These are phyloP conservation scores for Cyclina sinensis DNA, from an alignment of 1,140 invertebrate genomes.

Conservation along the genomic window DNA sequence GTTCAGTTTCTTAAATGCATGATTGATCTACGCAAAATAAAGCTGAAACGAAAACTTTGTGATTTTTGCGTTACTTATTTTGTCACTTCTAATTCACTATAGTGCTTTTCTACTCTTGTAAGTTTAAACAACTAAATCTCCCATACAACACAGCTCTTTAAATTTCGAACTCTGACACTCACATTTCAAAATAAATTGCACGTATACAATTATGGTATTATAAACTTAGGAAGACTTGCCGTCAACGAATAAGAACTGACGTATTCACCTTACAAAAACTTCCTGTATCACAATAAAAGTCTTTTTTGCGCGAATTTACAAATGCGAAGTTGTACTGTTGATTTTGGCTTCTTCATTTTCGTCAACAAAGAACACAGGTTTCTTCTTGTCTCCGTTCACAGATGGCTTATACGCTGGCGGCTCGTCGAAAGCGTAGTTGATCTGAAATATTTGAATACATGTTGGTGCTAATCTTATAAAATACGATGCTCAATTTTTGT, in stretches of 20 bases:
- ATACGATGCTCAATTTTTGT: no score
- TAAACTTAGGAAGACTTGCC: neutral
- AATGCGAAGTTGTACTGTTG: slow-evolving; percentile 17
- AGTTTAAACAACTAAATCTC: no score
- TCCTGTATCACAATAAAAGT: neutral
- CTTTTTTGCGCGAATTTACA: neutral
- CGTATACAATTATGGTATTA: slow-evolving; percentile 7
- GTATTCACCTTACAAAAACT: no score
- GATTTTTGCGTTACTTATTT: no score
- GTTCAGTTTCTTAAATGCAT: no score
- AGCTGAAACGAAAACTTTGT: no score
- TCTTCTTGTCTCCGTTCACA: slow-evolving; percentile 46
- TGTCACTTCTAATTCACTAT: no score
- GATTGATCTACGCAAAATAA: no score
- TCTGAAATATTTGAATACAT: neutral
- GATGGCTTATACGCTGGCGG: neutral
- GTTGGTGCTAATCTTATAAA: no score
- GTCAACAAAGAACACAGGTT: slow-evolving; percentile 53
- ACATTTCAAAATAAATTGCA: neutral
- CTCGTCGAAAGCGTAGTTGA: slow-evolving; percentile 55
- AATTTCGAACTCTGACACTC: neutral
- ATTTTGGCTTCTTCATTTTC: slow-evolving; percentile 41
- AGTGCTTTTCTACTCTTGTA: no score
- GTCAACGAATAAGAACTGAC: no score
- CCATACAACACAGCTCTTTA: no score